Evolutionary conservation across 2,888 invertebrate genomes (phyloP).

Genomic region (Drosophila diplacantha): DNA sequence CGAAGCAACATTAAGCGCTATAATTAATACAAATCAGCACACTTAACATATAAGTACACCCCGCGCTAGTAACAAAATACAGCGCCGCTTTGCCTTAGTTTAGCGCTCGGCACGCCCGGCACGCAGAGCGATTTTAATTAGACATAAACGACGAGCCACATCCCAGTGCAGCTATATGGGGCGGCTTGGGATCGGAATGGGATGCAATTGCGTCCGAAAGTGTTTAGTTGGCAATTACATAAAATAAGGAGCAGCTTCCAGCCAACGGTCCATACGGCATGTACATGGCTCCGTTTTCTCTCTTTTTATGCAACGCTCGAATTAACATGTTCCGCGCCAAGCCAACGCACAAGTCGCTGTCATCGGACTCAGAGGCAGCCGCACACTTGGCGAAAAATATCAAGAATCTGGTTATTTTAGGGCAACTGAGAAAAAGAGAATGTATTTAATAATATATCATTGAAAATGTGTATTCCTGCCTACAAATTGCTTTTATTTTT

Average conservation of each 20-base stretch:
- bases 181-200: constrained; percentile 16
- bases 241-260: constrained; percentile 70
- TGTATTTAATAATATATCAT: neutral
- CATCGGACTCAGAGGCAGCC: constrained; percentile 59
- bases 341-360: constrained; percentile 68
- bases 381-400: neutral
- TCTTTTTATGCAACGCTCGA: constrained; percentile 67
- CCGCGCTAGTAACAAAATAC: constrained; percentile 13
- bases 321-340: constrained; percentile 71
- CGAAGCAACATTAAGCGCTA: constrained; percentile 53
- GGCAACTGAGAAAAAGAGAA: neutral
- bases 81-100: constrained; percentile 23
- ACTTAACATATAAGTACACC: constrained; percentile 57
- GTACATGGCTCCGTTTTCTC: constrained; percentile 59
- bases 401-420: neutral
- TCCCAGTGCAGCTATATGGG: constrained; percentile 3
- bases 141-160: constrained; percentile 64
- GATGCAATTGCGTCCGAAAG: constrained; percentile 57
- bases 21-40: constrained; percentile 66
- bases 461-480: neutral
- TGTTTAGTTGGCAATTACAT: constrained; percentile 71
- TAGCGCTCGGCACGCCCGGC: constrained; percentile 53
- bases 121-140: constrained; percentile 68
- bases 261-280: constrained; percentile 54
- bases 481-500: neutral